Evolutionary conservation across 2,113 vertebrate genomes (phyloP).

Genomic region (Helogale parvula): DNA sequence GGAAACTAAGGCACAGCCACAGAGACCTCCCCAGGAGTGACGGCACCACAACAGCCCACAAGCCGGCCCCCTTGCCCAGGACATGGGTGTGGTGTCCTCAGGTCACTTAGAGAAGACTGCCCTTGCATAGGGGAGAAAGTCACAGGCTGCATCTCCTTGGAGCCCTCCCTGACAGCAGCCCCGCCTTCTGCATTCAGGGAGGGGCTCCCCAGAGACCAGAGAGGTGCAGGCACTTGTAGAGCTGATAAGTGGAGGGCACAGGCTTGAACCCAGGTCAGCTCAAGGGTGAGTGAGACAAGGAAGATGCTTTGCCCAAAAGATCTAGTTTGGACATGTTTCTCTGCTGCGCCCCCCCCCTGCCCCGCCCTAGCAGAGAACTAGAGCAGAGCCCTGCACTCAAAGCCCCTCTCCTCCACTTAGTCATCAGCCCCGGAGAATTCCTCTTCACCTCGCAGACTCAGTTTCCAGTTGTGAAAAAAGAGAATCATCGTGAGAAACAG

Average conservation of each 20-base stretch:
- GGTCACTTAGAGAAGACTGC: neutral
- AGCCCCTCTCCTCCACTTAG: neutral
- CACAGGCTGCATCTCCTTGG: fast-evolving
- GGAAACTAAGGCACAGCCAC: neutral
- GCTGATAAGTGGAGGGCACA: fast-evolving
- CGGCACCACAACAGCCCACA: neutral
- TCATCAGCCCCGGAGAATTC: fast-evolving
- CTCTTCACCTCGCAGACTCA: neutral
- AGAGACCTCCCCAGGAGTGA: neutral
- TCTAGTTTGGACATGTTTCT: neutral
- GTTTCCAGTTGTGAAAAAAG: neutral
- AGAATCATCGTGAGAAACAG: neutral
- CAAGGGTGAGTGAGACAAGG: neutral
- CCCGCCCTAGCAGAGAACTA: neutral
- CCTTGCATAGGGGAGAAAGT: fast-evolving
- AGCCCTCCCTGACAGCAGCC: no score
- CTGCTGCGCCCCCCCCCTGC: neutral
- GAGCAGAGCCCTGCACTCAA: neutral
- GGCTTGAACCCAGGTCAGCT: neutral
- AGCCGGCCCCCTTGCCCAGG: neutral
- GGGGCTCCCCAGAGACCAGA: neutral
- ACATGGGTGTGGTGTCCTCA: fast-evolving
- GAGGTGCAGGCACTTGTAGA: neutral
- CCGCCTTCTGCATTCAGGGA: neutral
- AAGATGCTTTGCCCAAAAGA: fast-evolving